Conservation (phyloP, 2,888 invertebrate species). For the Hetaerina titia region DNA sequence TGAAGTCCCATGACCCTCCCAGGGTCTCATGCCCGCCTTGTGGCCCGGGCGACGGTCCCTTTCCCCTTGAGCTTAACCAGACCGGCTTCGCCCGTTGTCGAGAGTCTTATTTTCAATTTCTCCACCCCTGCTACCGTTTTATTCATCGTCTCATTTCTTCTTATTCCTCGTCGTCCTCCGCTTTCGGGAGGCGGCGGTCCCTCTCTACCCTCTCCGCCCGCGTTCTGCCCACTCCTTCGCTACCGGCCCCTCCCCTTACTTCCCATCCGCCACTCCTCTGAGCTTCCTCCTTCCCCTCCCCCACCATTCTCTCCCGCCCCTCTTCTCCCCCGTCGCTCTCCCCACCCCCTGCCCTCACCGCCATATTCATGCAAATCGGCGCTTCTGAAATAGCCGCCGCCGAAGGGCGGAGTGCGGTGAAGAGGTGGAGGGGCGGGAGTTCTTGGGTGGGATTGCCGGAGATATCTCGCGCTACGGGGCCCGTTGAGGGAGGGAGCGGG, state of each 20-base stretch:
- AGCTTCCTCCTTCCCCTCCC: neutral
- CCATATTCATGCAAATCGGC: constrained; percentile 58
- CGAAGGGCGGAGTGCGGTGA: neutral
- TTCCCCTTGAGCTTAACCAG: neutral
- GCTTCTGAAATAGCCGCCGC: constrained; percentile 48
- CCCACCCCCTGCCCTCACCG: neutral
- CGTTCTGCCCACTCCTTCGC: neutral
- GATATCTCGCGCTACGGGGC: neutral
- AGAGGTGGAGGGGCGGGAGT: neutral
- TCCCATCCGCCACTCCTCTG: neutral
- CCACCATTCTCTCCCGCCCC: neutral
- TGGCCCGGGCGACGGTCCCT: neutral
- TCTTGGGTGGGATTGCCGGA: constrained; percentile 17
- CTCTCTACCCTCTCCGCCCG: neutral
- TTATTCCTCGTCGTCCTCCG: neutral
- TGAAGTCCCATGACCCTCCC: too few species aligned
- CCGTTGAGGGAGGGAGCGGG: neutral
- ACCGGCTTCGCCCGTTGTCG: neutral
- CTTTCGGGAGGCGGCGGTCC: neutral
- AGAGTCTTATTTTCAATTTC: too few species aligned
- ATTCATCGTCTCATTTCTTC: neutral
- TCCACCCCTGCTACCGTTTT: neutral
- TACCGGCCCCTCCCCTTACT: too few species aligned
- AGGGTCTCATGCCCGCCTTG: too few species aligned
- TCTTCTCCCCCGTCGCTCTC: neutral